A percentile compares a stretch with the other conserved stretches of the same genome.
Conservation (phyloP, 2,113 vertebrate genomes). For the Nycticorax nycticorax region DNA sequence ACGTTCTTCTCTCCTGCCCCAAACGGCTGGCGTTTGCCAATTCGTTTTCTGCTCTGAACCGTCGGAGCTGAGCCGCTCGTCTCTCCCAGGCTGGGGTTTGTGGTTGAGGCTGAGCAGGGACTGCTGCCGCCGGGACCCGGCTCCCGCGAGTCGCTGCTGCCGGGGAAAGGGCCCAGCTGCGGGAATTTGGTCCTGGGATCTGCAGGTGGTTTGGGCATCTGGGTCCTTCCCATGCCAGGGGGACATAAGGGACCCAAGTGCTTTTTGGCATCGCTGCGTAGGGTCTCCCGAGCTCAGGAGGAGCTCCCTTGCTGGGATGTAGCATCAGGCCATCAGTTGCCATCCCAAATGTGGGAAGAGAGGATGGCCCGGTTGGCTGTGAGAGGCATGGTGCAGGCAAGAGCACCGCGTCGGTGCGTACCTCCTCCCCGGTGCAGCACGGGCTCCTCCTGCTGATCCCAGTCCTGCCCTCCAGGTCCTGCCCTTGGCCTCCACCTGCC, state of each 20-base stretch:
- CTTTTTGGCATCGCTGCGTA: rapidly evolving
- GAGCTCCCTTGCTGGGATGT: background rate
- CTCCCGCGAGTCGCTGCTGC: rapidly evolving
- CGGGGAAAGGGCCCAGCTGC: background rate
- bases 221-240: background rate
- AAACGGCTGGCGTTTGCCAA: rapidly evolving
- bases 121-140: background rate
- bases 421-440: background rate
- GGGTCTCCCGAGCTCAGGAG: background rate
- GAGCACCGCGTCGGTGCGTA: background rate
- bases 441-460: background rate
- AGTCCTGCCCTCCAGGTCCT: background rate
- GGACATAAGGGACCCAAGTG: rapidly evolving
- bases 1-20: background rate
- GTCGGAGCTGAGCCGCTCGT: rapidly evolving
- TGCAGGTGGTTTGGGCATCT: background rate
- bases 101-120: background rate
- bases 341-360: background rate
- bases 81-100: background rate
- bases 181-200: background rate
- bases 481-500: background rate
- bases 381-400: background rate
- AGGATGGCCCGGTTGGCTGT: background rate
- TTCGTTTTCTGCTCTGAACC: background rate
- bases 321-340: background rate